Conservation (phyloP, 2,113 vertebrate species). For the Australoheros scitulus region DNA sequence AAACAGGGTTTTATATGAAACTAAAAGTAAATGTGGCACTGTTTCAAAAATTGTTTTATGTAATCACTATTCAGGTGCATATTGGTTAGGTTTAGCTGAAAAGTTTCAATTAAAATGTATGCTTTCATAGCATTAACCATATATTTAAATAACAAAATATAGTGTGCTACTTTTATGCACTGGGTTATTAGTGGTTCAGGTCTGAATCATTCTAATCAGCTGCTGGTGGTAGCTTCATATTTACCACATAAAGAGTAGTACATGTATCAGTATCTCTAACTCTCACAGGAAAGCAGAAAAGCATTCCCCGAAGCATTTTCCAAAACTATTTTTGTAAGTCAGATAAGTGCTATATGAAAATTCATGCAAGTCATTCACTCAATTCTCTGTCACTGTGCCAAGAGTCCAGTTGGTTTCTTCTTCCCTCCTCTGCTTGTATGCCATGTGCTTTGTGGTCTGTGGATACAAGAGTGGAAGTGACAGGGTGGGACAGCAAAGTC, state of each 20-base stretch:
- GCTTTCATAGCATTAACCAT: neutral
- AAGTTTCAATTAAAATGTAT: neutral
- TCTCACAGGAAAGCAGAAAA: neutral
- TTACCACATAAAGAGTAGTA: neutral
- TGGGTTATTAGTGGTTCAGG: neutral
- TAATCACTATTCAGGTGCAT: neutral
- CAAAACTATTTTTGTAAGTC: neutral
- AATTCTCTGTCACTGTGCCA: neutral
- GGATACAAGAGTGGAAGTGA: conserved; percentile 57
- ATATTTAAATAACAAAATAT: neutral
- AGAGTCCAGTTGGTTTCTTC: conserved; percentile 4
- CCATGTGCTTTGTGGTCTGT: conserved; percentile 39
- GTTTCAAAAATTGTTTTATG: neutral
- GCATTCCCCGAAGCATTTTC: neutral
- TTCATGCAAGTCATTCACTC: neutral
- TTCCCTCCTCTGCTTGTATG: neutral
- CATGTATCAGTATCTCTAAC: neutral
- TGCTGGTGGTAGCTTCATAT: neutral
- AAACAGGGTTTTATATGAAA: neutral
- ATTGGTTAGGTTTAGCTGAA: neutral
- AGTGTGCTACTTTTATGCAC: neutral
- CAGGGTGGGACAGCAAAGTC: conserved; percentile 40
- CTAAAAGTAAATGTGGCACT: neutral
- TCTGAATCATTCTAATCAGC: neutral
- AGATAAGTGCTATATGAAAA: neutral